phyloP scores from a whole-genome alignment of 1,140 invertebrate species.

The Eupeodes corollae region DNA sequence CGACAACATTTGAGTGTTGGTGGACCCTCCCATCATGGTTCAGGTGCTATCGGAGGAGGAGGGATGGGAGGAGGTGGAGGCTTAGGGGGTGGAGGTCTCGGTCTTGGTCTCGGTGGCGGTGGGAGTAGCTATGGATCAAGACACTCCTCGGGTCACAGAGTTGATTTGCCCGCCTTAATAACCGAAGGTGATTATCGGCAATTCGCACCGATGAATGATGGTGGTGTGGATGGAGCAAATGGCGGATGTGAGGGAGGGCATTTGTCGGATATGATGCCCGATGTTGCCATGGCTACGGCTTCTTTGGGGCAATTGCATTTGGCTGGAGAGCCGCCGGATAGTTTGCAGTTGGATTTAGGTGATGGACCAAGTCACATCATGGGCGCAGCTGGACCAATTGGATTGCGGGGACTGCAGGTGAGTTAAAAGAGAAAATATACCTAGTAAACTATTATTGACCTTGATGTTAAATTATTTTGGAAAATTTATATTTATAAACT shows the following conservation, averaged over 20 bases:
- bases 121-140: constrained; percentile 18
- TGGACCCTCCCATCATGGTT: constrained; percentile 7
- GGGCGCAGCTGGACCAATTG: constrained; percentile 15
- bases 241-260: constrained; percentile 54
- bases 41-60: constrained; percentile 11
- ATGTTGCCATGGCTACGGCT: constrained; percentile 77
- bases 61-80: constrained; percentile 16
- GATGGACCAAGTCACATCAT: constrained; percentile 55
- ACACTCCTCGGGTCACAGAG: constrained; percentile 34
- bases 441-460: not conserved
- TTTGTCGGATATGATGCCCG: constrained; percentile 72
- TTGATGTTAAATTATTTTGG: no score
- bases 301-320: constrained; percentile 55
- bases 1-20: constrained; percentile 38
- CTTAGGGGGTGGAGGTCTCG: constrained; percentile 14
- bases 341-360: constrained; percentile 62
- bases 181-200: constrained; percentile 45
- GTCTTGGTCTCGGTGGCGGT: constrained; percentile 11
- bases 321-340: constrained; percentile 28
- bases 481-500: not conserved
- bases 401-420: constrained; percentile 29
- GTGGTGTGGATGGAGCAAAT: constrained; percentile 33
- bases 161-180: constrained; percentile 49
- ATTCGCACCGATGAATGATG: constrained; percentile 17
- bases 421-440: not conserved